These are phyloP conservation scores for Podargus strigoides DNA, from an alignment of 2,797 vertebrate species.

Conservation along the genomic window DNA sequence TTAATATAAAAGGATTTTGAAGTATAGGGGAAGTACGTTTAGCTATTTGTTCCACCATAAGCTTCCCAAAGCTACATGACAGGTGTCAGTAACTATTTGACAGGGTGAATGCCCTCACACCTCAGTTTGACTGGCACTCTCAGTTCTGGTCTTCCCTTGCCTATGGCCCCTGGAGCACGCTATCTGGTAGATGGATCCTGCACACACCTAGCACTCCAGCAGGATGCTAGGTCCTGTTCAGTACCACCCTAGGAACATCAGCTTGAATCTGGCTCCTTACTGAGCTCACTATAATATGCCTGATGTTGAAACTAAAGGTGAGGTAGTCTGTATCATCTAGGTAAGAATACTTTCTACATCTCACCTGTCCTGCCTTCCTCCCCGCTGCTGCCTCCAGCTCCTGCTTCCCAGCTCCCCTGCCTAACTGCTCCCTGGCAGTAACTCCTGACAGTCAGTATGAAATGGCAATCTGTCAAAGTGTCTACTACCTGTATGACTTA, in stretches of 20 bases:
- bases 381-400: not conserved
- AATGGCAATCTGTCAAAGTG: not conserved
- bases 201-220: rapidly evolving
- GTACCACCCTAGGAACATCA: not conserved
- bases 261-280: not conserved
- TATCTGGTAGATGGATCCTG: not conserved
- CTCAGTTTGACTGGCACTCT: not conserved
- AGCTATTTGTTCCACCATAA: not conserved
- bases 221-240: rapidly evolving
- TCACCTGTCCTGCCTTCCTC: not conserved
- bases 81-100: not conserved
- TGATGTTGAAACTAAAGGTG: not conserved
- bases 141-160: not conserved
- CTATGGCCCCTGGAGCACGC: not conserved
- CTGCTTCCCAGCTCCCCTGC: not conserved
- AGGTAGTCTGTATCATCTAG: not conserved
- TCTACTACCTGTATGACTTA: not conserved
- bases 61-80: not conserved
- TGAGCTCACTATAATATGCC: not conserved
- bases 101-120: not conserved
- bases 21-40: rapidly evolving
- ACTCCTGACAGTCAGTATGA: not conserved
- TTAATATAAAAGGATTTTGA: not conserved
- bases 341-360: not conserved
- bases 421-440: not conserved